Conservation (phyloP, 2,888 invertebrate genomes). For the Clanis bilineata region DNA sequence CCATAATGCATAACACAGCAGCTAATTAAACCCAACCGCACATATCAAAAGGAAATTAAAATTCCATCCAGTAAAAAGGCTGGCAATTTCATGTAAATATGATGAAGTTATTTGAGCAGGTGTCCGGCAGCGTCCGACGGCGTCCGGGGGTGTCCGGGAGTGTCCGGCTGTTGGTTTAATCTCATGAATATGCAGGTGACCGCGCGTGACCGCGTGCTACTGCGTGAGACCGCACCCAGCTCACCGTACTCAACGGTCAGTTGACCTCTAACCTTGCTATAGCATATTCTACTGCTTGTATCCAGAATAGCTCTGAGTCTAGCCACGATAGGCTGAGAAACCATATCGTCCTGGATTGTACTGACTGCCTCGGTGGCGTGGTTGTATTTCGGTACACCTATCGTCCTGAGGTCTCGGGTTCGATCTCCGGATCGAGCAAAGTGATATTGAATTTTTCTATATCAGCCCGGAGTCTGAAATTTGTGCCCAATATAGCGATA, state of each 20-base stretch:
- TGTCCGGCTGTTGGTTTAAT: slow-evolving; percentile 39
- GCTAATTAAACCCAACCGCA: background rate
- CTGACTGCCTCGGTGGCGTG: too few species aligned
- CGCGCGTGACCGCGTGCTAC: slow-evolving; percentile 32
- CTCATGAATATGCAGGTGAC: slow-evolving; percentile 63
- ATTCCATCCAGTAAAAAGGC: background rate
- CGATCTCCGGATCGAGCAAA: too few species aligned
- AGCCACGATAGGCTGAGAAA: too few species aligned
- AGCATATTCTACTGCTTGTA: background rate
- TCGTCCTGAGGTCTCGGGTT: too few species aligned
- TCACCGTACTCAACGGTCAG: background rate
- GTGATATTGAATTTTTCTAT: too few species aligned
- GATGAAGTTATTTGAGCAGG: slow-evolving; percentile 44
- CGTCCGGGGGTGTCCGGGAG: slow-evolving; percentile 19
- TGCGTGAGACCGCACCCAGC: slow-evolving; percentile 21
- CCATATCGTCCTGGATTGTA: too few species aligned
- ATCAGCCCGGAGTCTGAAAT: too few species aligned
- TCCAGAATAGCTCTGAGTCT: too few species aligned
- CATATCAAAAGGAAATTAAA: slow-evolving; percentile 5
- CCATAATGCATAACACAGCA: background rate
- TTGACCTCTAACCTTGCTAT: background rate
- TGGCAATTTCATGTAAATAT: slow-evolving; percentile 32
- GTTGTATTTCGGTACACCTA: too few species aligned
- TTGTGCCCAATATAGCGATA: too few species aligned
- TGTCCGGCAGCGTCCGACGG: slow-evolving; percentile 16